Percentiles rank a stretch among this genome's conserved stretches.
Conservation (phyloP, 2,888 invertebrate genomes). For the Eupithecia inturbata region DNA sequence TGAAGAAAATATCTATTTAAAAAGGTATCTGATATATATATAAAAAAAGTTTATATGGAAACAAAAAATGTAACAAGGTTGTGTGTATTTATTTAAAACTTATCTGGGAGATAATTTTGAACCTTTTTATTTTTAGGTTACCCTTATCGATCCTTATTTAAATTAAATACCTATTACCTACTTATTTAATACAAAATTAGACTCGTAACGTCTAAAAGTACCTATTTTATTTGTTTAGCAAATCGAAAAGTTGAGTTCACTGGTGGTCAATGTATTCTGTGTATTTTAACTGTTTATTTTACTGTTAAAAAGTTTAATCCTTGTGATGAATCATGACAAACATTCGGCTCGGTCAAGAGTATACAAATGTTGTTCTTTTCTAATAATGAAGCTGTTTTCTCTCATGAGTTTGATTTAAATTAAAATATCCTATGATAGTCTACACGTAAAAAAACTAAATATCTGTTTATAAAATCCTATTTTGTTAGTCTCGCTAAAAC, state of each 20-base stretch:
- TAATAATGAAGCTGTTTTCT: not conserved
- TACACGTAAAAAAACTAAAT: too few species aligned
- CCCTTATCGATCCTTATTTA: not conserved
- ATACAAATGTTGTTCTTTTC: not conserved
- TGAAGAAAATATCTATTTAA: too few species aligned
- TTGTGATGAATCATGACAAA: constrained; percentile 47
- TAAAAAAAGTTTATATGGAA: too few species aligned
- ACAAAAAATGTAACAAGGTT: too few species aligned
- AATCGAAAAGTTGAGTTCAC: constrained; percentile 47
- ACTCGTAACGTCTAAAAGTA: not conserved
- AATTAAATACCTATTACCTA: not conserved
- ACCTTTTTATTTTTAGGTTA: not conserved
- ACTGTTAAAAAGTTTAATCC: constrained; percentile 49
- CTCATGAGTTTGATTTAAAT: too few species aligned
- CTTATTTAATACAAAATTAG: not conserved
- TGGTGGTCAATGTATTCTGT: constrained; percentile 57
- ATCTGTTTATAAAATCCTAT: too few species aligned
- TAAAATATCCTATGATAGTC: too few species aligned
- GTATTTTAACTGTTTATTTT: constrained; percentile 54
- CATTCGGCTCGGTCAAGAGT: constrained; percentile 22
- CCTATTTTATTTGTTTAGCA: constrained; percentile 16
- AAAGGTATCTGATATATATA: too few species aligned
- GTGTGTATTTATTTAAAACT: too few species aligned
- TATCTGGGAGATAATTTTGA: too few species aligned
- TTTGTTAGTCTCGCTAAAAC: too few species aligned